Evolutionary conservation across 2,888 invertebrate genomes (phyloP).

Genomic region (Drosophila macrospina): DNA sequence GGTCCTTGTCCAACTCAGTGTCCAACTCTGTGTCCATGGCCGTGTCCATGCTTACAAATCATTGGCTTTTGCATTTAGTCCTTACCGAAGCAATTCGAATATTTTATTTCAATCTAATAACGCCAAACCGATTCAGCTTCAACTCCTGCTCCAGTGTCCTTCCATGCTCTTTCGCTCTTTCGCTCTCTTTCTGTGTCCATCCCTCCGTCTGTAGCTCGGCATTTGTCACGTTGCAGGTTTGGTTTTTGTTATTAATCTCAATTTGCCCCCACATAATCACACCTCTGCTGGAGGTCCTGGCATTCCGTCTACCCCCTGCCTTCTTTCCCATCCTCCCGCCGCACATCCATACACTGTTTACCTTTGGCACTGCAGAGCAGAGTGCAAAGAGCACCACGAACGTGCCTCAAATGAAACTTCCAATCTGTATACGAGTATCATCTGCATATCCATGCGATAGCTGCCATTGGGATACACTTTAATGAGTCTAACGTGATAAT

Average conservation of each 20-base stretch:
- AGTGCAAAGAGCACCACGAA: conserved; percentile 49
- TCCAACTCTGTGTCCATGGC: conserved; percentile 24
- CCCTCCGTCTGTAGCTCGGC: conserved; percentile 44
- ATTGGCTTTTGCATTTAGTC: conserved; percentile 69
- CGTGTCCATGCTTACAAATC: conserved; percentile 70
- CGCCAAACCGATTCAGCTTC: conserved; percentile 50
- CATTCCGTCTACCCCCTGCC: conserved; percentile 1
- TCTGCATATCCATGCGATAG: conserved; percentile 31
- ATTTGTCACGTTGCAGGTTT: conserved; percentile 73
- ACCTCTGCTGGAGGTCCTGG: conserved; percentile 31
- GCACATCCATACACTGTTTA: conserved; percentile 47
- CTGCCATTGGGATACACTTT: conserved; percentile 50
- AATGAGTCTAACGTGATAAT: conserved; percentile 49
- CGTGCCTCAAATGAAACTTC: conserved; percentile 42
- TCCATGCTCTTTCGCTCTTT: neutral
- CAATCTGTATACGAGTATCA: conserved; percentile 23
- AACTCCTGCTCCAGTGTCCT: conserved; percentile 3
- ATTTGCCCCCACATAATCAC: conserved; percentile 59
- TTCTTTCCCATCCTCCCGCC: neutral
- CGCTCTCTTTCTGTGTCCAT: conserved; percentile 19
- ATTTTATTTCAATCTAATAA: conserved; percentile 67
- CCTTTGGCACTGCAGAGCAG: conserved; percentile 43
- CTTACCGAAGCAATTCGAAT: conserved; percentile 63
- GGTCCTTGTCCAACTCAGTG: conserved; percentile 19
- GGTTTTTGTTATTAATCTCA: conserved; percentile 74